Percentiles rank a stretch among this genome's conserved stretches.
phyloP scores from a whole-genome alignment of 1,140 invertebrate genomes.

The Brachionus paranguensis region DNA sequence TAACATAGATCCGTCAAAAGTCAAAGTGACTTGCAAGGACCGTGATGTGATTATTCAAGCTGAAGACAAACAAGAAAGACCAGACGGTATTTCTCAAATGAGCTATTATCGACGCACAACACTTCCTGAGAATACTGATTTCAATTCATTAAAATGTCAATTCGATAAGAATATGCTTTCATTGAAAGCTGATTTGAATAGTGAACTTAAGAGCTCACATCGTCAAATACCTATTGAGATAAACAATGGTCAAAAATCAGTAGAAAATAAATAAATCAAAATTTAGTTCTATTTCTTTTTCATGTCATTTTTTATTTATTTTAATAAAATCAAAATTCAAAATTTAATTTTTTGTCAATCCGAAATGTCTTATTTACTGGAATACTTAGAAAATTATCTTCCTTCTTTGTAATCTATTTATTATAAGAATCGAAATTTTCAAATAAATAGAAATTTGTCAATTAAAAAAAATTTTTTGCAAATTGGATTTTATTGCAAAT shows the following conservation, averaged over 20 bases:
- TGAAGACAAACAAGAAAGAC: background rate
- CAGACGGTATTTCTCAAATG: background rate
- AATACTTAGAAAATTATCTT: too few species aligned
- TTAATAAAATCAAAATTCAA: background rate
- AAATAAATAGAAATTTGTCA: too few species aligned
- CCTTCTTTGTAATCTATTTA: too few species aligned
- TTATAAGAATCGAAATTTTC: too few species aligned
- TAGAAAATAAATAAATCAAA: background rate
- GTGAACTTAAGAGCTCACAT: background rate
- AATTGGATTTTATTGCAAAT: too few species aligned
- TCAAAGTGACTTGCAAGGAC: conserved; percentile 2
- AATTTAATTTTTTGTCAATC: too few species aligned
- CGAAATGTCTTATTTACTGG: too few species aligned
- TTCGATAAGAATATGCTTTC: background rate
- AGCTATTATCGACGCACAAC: conserved; percentile 5
- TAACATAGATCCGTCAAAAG: conserved; percentile 6
- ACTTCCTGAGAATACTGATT: background rate
- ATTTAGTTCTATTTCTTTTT: background rate
- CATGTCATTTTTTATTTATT: background rate
- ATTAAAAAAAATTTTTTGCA: too few species aligned
- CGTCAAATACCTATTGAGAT: background rate
- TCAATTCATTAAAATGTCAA: background rate
- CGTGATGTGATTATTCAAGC: background rate
- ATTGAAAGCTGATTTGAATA: background rate
- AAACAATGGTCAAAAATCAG: background rate